These are phyloP conservation scores for Acropternis orthonyx DNA, from an alignment of 2,797 vertebrate genomes.

Conservation along the genomic window DNA sequence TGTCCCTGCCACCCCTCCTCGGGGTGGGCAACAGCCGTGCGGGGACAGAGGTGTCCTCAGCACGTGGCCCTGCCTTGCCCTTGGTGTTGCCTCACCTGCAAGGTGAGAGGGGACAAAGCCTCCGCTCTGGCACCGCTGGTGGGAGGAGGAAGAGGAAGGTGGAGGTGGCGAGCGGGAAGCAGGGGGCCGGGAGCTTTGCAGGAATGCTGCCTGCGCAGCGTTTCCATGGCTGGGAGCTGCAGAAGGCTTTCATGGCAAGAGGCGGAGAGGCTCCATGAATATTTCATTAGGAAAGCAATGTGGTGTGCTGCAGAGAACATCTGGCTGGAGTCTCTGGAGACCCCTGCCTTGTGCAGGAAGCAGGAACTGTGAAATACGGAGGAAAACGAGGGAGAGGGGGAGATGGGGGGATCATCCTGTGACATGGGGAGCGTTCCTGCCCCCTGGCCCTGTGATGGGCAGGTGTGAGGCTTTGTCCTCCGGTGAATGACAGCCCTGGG, in stretches of 20 bases:
- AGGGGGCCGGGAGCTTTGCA: not conserved
- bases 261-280: conserved; percentile 67
- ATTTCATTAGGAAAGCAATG: conserved; percentile 71
- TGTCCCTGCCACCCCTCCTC: not conserved
- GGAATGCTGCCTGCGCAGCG: conserved; percentile 22
- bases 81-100: fast-evolving
- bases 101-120: not conserved
- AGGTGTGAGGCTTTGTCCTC: fast-evolving
- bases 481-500: fast-evolving
- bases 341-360: conserved; percentile 60
- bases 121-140: fast-evolving
- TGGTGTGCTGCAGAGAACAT: conserved; percentile 68
- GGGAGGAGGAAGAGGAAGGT: not conserved
- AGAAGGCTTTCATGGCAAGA: conserved; percentile 66
- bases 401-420: not conserved
- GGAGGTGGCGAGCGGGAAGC: not conserved
- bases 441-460: fast-evolving
- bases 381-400: conserved; percentile 14
- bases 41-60: not conserved
- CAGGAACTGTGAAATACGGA: conserved; percentile 67
- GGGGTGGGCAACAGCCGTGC: fast-evolving
- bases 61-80: not conserved
- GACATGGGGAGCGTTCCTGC: not conserved
- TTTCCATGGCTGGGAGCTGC: conserved; percentile 23
- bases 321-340: conserved; percentile 72